phyloP scores from a whole-genome alignment of 2,888 invertebrate species.

The Alitta virens region DNA sequence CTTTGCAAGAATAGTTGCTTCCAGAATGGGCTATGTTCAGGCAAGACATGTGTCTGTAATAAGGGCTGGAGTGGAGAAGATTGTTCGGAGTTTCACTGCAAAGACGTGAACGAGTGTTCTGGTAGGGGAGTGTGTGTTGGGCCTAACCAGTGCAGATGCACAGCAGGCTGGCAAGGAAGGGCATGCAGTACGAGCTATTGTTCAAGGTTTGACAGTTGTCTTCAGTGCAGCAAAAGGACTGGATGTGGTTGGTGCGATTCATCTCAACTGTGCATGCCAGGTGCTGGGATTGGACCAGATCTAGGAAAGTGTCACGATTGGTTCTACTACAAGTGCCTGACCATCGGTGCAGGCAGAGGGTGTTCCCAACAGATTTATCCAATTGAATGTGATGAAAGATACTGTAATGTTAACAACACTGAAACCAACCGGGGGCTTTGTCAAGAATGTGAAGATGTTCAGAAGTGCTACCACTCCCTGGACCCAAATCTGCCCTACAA shows the following conservation, averaged over 20 bases:
- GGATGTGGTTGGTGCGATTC: constrained; percentile 4
- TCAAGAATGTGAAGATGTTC: constrained; percentile 2
- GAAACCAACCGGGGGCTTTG: background rate
- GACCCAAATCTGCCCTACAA: background rate
- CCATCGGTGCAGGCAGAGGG: background rate
- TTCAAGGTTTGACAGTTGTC: background rate
- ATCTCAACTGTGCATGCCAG: background rate
- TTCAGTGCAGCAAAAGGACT: background rate
- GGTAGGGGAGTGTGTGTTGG: background rate
- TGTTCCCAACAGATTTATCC: background rate
- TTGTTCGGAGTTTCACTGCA: background rate
- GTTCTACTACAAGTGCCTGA: background rate
- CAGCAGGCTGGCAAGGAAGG: background rate
- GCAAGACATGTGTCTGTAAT: background rate
- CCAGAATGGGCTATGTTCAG: background rate
- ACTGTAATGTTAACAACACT: background rate
- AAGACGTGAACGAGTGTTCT: background rate
- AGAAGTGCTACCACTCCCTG: background rate
- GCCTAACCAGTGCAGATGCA: background rate
- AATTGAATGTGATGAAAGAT: background rate
- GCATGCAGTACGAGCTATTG: background rate
- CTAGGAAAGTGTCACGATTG: background rate
- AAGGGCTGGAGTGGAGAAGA: background rate
- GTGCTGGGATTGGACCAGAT: background rate
- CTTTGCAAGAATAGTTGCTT: background rate